Evolutionary conservation across 1,140 invertebrate genomes (phyloP).

Genomic region (Brachionus angularis): DNA sequence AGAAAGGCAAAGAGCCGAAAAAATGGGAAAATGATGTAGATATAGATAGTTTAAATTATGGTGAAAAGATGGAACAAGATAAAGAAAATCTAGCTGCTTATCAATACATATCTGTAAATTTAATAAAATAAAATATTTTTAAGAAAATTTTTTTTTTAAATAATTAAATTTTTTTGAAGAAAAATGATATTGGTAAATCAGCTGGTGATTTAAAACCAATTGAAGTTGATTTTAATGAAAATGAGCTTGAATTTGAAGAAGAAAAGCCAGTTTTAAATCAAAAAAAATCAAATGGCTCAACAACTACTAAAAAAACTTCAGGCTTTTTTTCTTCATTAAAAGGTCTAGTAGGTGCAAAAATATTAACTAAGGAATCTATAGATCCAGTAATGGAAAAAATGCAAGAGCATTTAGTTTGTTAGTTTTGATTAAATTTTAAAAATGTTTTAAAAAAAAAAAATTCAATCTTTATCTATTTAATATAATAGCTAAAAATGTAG

Average conservation of each 20-base stretch:
- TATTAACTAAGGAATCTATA: slow-evolving; percentile 64
- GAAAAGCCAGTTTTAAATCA: slow-evolving; percentile 45
- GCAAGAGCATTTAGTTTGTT: slow-evolving; percentile 74
- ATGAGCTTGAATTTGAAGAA: neutral
- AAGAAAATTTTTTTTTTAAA: no score
- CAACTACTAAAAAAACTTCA: slow-evolving; percentile 47
- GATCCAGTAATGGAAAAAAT: slow-evolving; percentile 84
- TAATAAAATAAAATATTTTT: no score
- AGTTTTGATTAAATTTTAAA: slow-evolving; percentile 61
- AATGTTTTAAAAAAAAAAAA: neutral
- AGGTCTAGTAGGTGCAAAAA: slow-evolving; percentile 65
- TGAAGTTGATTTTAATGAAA: slow-evolving; percentile 29
- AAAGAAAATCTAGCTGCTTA: neutral
- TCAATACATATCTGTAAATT: slow-evolving; percentile 22
- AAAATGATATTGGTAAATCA: slow-evolving; percentile 8
- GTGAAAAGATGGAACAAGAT: neutral
- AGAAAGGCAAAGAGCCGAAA: slow-evolving; percentile 76
- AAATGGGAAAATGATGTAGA: slow-evolving; percentile 81
- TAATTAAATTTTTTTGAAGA: no score
- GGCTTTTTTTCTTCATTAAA: slow-evolving; percentile 61
- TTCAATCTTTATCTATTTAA: slow-evolving; percentile 45
- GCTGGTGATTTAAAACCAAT: slow-evolving; percentile 28
- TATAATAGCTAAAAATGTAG: slow-evolving; percentile 81
- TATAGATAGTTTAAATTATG: slow-evolving; percentile 55
- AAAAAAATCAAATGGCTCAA: neutral